Evolutionary conservation across 2,888 invertebrate genomes (phyloP), one percentile per base, ranked within the genome.

Genomic region (Allygus modestus): DNA sequence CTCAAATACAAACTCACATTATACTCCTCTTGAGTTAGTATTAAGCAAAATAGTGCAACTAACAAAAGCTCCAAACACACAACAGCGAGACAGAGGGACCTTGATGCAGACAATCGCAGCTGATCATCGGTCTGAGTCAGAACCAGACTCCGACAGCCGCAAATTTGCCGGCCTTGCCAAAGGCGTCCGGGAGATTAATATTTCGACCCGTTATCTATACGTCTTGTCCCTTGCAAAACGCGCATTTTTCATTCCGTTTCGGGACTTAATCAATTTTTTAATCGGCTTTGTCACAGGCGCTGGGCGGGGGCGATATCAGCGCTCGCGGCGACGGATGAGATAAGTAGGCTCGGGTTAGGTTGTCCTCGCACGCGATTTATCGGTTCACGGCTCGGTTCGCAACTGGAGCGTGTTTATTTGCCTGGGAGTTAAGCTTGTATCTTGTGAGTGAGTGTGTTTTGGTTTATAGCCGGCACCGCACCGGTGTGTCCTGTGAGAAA

Each of bases 251-350:
- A 65, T 65, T 65, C 65, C 65, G 65, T 65, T 65, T 65, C 65
- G 65, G 65, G 65, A 65, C 65, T 65, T 65, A 65, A 65, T 65
- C 65, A 31, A 65, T 65, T 65, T 65, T 65, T 65, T 65, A 65
- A 65, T 65, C 65, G 65, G 31, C 65, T 65, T 65, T 65, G 65
- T 65, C 65, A 31, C 65, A 65, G 31, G 28, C 31, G 15, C 15
- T 0, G 65, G 65, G 65, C 58, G 58, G n/a, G n/a, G n/a, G 58
- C 58, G 58, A 65, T 65, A 65, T 28, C 17, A 31, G 65, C 65
- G 65, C 65, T 65, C 31, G 12, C 17, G 65, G 65, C 65, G 65
- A 65, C 65, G 31, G 65, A 65, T 65, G 65, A 28, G 65, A 65
- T 65, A 65, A 65, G 65, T 65, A 65, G 65, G 20, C 51, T 9